Evolutionary conservation across 2,113 vertebrate genomes (phyloP).

Genomic region (Todiramphus chloris): DNA sequence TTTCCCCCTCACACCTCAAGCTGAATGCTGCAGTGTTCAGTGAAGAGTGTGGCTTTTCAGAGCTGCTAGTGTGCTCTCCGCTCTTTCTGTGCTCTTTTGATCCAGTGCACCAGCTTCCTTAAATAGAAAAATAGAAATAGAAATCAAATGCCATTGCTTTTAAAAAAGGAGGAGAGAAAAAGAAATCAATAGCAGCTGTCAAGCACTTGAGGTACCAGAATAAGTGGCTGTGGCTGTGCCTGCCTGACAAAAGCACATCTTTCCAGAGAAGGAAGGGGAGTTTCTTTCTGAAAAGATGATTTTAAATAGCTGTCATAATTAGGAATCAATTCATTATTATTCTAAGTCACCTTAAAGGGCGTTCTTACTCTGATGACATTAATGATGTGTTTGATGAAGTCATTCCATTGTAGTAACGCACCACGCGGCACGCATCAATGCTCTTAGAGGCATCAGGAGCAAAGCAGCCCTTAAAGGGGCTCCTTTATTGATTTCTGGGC

Average conservation of each 20-base stretch:
- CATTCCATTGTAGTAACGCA: neutral
- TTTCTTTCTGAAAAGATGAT: constrained; percentile 46
- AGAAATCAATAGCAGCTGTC: constrained; percentile 57
- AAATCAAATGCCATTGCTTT: constrained; percentile 56
- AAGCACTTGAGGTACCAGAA: constrained; percentile 31
- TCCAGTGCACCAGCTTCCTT: neutral
- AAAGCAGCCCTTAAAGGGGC: neutral
- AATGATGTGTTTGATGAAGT: constrained; percentile 61
- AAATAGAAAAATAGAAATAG: constrained; percentile 57
- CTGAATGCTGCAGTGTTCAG: neutral
- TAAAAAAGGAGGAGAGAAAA: neutral
- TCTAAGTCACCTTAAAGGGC: constrained; percentile 36
- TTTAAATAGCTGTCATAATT: constrained; percentile 68
- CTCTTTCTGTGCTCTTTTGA: neutral
- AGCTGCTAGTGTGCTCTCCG: neutral
- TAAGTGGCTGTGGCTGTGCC: constrained; percentile 19
- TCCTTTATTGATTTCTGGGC: neutral
- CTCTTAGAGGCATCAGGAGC: neutral
- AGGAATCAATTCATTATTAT: constrained; percentile 45
- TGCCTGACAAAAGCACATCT: constrained; percentile 19
- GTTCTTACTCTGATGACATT: constrained; percentile 37
- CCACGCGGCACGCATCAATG: constrained; percentile 23
- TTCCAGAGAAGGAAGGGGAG: constrained; percentile 6
- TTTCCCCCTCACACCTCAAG: neutral
- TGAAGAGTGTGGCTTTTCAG: neutral